Evolutionary conservation across 2,797 vertebrate genomes (phyloP).

Genomic region (Lemur catta): DNA sequence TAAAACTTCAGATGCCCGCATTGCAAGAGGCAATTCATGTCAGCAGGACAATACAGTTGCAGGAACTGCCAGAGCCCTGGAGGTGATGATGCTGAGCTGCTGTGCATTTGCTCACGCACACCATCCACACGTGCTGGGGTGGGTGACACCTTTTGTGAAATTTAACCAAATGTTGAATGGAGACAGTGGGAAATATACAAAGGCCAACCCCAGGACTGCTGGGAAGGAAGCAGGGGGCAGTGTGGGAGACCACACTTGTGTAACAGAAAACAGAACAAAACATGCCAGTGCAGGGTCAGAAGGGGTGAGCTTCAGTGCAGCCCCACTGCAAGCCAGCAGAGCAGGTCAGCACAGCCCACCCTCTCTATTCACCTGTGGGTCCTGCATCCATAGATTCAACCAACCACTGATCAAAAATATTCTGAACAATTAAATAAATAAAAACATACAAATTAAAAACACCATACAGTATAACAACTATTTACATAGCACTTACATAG

Average conservation of each 20-base stretch:
- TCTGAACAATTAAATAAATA: too few species aligned
- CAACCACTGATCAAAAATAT: too few species aligned
- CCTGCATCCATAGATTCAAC: too few species aligned
- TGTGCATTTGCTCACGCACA: rapidly evolving
- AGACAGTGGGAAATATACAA: neutral
- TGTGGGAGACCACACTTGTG: neutral
- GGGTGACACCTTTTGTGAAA: neutral
- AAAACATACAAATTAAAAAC: too few species aligned
- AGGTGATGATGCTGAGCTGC: neutral
- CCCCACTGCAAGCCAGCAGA: too few species aligned
- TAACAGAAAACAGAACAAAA: neutral
- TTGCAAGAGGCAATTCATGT: neutral
- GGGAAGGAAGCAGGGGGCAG: too few species aligned
- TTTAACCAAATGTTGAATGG: neutral
- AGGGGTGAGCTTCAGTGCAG: too few species aligned
- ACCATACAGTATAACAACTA: too few species aligned
- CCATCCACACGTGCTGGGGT: too few species aligned
- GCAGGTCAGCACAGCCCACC: too few species aligned
- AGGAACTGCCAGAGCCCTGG: neutral
- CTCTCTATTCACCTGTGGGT: too few species aligned
- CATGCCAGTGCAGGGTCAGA: neutral
- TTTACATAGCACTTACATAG: too few species aligned
- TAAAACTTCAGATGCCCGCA: neutral
- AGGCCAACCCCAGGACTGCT: neutral
- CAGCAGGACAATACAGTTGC: neutral